Percentiles rank a stretch among this genome's conserved stretches.
phyloP scores from a whole-genome alignment of 2,113 vertebrate genomes.

The Alosa alosa region DNA sequence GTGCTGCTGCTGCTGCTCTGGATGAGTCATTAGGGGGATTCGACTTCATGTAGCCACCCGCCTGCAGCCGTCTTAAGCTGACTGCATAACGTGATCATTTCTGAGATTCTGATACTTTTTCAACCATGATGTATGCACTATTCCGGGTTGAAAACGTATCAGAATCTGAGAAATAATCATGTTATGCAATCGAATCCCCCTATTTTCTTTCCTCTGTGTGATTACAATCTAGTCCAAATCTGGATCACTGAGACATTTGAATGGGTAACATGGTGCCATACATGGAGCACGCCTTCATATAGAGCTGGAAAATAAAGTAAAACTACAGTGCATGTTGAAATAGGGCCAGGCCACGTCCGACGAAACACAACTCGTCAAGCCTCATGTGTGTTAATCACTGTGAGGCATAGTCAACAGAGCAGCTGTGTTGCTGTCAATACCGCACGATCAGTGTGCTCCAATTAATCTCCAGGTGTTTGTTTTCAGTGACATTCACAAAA shows the following conservation, averaged over 20 bases:
- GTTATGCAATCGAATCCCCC: too few species aligned
- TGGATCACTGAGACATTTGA: background rate
- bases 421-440: constrained; percentile 36
- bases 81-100: background rate
- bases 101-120: too few species aligned
- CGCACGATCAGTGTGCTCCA: constrained; percentile 34
- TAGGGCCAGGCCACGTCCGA: background rate
- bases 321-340: background rate
- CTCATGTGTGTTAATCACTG: background rate
- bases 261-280: background rate
- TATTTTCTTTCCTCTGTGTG: background rate
- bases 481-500: constrained; percentile 17
- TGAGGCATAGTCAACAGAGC: background rate
- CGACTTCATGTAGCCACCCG: too few species aligned
- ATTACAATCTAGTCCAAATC: background rate
- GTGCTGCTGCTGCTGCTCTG: background rate
- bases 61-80: too few species aligned
- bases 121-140: too few species aligned
- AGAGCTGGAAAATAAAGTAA: background rate
- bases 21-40: background rate
- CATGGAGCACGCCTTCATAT: background rate
- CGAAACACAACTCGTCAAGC: background rate
- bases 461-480: constrained; percentile 50
- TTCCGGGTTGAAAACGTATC: too few species aligned
- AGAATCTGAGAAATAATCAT: too few species aligned